A percentile compares a stretch with the other conserved stretches of the same genome.
These are phyloP conservation scores for Stercorarius parasiticus DNA, from an alignment of 2,113 vertebrate genomes.

Conservation along the genomic window DNA sequence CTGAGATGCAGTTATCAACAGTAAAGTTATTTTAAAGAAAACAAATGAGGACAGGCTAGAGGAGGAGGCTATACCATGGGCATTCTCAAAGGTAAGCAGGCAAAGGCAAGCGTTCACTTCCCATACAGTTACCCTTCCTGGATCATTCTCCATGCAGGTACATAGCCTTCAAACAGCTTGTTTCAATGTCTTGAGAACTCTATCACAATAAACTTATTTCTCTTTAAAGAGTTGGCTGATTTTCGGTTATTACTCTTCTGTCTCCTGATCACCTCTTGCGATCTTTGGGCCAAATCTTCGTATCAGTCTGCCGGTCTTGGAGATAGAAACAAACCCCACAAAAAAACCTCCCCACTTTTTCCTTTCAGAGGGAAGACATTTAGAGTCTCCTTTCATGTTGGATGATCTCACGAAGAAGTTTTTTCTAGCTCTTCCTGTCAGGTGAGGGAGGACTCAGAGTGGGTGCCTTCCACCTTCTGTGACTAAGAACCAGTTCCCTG, in stretches of 20 bases:
- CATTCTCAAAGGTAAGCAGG: background rate
- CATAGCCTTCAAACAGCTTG: background rate
- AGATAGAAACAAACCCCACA: background rate
- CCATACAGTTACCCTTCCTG: background rate
- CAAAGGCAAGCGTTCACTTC: background rate
- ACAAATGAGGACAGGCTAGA: background rate
- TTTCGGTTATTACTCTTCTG: background rate
- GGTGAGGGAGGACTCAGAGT: background rate
- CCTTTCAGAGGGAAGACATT: background rate
- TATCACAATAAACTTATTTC: background rate
- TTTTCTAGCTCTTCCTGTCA: background rate
- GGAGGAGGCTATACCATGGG: accelerated
- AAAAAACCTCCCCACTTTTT: background rate
- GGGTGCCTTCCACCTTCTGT: background rate
- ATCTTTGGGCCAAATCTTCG: background rate
- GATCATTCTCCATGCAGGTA: background rate
- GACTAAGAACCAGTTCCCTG: background rate
- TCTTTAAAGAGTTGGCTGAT: background rate
- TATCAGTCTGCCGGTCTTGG: background rate
- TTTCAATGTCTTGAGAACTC: background rate
- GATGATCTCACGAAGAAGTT: background rate
- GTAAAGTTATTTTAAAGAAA: background rate
- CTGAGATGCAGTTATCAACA: background rate
- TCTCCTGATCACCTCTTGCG: background rate
- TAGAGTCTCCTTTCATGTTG: background rate